Evolutionary conservation across 1,140 invertebrate genomes (phyloP).

Genomic region (Campodea augens): DNA sequence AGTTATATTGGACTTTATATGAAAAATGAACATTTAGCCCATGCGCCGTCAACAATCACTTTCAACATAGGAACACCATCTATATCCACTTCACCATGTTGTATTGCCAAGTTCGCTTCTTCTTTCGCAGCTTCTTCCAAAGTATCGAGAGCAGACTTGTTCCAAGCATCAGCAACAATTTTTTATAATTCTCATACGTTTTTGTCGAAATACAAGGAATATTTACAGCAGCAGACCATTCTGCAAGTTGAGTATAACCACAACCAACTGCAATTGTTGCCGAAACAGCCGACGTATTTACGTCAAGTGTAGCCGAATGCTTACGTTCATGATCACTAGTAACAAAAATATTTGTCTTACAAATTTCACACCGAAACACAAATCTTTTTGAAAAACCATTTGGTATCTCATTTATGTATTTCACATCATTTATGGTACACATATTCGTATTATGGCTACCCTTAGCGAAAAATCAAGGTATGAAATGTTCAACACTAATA

Average conservation of each 20-base stretch:
- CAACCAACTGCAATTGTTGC: background rate
- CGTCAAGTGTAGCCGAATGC: background rate
- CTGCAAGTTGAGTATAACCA: conserved; percentile 4
- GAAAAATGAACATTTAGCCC: conserved; percentile 19
- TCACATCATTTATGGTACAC: no score
- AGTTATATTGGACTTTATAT: conserved; percentile 9
- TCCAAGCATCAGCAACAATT: background rate
- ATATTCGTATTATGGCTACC: no score
- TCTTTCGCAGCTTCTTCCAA: conserved; percentile 1
- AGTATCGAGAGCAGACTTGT: background rate
- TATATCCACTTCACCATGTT: conserved; percentile 8
- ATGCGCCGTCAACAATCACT: conserved; percentile 20
- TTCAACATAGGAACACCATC: conserved; percentile 17
- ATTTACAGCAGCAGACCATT: background rate
- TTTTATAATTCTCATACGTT: background rate
- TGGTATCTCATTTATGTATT: no score
- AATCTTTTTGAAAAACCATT: no score
- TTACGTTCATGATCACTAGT: no score
- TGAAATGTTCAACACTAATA: no score
- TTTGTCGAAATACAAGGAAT: background rate
- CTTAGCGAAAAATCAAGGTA: no score
- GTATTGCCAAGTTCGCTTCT: conserved; percentile 9
- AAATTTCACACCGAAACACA: no score
- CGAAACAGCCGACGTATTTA: background rate
- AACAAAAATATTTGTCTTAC: no score